Evolutionary conservation across 2,113 vertebrate species (phyloP).

Genomic region (Apus apus): DNA sequence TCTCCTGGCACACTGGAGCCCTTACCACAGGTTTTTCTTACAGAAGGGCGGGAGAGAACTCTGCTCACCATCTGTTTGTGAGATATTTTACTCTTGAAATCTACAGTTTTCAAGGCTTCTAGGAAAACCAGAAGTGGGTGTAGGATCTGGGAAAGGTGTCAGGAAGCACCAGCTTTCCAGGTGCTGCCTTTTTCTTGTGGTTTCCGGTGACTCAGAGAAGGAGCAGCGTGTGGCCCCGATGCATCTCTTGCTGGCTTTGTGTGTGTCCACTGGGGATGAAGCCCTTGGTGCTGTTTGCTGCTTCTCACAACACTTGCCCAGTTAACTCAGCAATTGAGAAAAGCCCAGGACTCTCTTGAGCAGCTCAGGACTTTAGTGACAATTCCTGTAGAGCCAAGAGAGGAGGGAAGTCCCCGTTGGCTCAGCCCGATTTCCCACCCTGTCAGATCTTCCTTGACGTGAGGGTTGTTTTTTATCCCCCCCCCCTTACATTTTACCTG

Average conservation of each 20-base stretch:
- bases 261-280: not conserved
- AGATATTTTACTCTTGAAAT: not conserved
- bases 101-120: not conserved
- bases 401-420: not conserved
- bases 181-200: constrained; percentile 24
- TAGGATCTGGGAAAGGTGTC: not conserved
- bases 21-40: fast-evolving
- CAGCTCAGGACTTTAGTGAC: not conserved
- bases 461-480: not conserved
- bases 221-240: constrained; percentile 20
- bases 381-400: not conserved
- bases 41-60: not conserved
- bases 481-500: not conserved
- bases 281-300: not conserved
- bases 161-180: not conserved
- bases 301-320: not conserved
- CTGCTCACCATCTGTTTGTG: not conserved
- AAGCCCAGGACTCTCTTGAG: not conserved
- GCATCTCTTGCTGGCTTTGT: not conserved
- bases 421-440: not conserved
- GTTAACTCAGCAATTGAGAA: not conserved
- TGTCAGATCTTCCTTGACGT: not conserved
- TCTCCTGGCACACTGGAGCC: not conserved
- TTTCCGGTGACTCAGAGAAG: constrained; percentile 33
- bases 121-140: not conserved